A percentile compares a stretch with the other conserved stretches of the same genome.
phyloP scores from a whole-genome alignment of 2,797 vertebrate species.

The Sebastes kiyomatsui region DNA sequence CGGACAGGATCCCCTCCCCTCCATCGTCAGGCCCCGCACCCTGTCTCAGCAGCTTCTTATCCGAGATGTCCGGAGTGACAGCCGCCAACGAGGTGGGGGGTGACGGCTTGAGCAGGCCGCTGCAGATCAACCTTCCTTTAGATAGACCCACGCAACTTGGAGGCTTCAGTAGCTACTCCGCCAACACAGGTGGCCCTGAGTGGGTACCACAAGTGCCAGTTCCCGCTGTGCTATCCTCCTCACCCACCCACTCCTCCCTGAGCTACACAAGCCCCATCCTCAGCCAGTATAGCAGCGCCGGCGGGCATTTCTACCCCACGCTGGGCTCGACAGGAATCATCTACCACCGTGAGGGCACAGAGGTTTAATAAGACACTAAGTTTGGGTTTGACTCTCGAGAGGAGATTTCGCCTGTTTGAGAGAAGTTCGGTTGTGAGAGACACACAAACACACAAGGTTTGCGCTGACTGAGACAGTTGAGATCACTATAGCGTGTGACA shows the following conservation, averaged over 20 bases:
- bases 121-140: slow-evolving; percentile 85
- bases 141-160: slow-evolving; percentile 88
- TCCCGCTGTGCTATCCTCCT: slow-evolving; percentile 78
- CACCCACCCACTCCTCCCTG: slow-evolving; percentile 82
- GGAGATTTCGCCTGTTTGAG: slow-evolving; percentile 29
- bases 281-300: slow-evolving; percentile 89
- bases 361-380: slow-evolving; percentile 82
- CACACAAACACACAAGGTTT: slow-evolving; percentile 46
- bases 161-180: slow-evolving; percentile 87
- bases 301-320: slow-evolving; percentile 90
- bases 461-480: slow-evolving; percentile 74
- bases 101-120: slow-evolving; percentile 79
- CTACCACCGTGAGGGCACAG: slow-evolving; percentile 93
- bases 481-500: slow-evolving; percentile 72
- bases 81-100: slow-evolving; percentile 79
- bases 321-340: slow-evolving; percentile 85
- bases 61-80: slow-evolving; percentile 88
- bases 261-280: slow-evolving; percentile 88
- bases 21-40: slow-evolving; percentile 80
- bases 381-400: slow-evolving; percentile 29
- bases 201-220: slow-evolving; percentile 78
- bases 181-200: slow-evolving; percentile 77
- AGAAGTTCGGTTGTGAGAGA: slow-evolving; percentile 29
- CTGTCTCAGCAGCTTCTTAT: slow-evolving; percentile 92
- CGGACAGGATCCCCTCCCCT: slow-evolving; percentile 87